phyloP scores from a whole-genome alignment of 2,113 vertebrate species.

The Lophochroa leadbeateri region DNA sequence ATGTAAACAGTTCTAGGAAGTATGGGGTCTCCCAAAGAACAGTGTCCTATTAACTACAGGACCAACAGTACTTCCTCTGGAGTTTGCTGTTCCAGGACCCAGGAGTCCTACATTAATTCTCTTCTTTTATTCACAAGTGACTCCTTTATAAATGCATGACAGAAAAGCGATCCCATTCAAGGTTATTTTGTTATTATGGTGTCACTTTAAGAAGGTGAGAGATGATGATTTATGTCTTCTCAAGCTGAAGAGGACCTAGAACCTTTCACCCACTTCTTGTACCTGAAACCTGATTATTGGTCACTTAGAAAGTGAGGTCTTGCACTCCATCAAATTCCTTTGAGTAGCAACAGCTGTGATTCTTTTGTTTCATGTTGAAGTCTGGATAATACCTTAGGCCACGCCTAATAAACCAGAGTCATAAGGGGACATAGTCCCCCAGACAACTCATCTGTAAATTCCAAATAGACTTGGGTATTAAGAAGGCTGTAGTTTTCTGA shows the following conservation, averaged over 20 bases:
- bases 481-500: neutral
- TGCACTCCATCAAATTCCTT: neutral
- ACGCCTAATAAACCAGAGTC: neutral
- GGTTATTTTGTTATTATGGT: neutral
- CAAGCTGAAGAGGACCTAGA: slow-evolving; percentile 9
- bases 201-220: neutral
- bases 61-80: neutral
- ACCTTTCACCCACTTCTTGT: neutral
- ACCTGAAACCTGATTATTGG: neutral
- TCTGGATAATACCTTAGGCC: neutral
- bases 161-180: neutral
- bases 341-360: neutral
- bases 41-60: neutral
- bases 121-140: neutral
- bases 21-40: neutral
- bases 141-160: neutral
- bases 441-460: neutral
- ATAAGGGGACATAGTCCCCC: neutral
- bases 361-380: neutral
- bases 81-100: neutral
- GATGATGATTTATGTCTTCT: neutral
- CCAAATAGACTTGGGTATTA: neutral
- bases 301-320: neutral
- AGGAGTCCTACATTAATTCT: neutral
- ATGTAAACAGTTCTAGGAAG: neutral